Conservation (phyloP, 2,797 vertebrate species). For the Poeciliopsis presidionis region DNA sequence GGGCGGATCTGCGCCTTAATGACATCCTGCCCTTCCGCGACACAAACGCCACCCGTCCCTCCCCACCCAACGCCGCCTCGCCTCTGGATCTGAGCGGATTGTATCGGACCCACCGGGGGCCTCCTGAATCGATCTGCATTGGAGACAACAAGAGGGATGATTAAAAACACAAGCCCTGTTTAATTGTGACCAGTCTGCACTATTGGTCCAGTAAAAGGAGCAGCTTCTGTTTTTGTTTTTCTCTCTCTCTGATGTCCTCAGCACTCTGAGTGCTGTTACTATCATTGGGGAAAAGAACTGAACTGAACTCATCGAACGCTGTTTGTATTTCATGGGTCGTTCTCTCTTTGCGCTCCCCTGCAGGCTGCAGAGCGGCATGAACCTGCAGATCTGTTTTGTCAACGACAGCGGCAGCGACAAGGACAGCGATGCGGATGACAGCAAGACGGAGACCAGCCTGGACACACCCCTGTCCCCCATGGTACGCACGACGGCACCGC, state of each 20-base stretch:
- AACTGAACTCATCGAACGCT: constrained; percentile 5
- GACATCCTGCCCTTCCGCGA: constrained; percentile 30
- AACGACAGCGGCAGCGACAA: constrained; percentile 98
- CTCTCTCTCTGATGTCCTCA: constrained; percentile 1
- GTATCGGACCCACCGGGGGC: constrained; percentile 45
- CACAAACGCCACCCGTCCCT: constrained; percentile 26
- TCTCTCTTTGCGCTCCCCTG: constrained; percentile 10
- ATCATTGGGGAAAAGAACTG: not conserved
- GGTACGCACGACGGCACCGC: constrained; percentile 52
- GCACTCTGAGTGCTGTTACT: not conserved
- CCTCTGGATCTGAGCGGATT: constrained; percentile 38
- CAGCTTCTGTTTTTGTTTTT: not conserved
- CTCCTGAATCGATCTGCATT: constrained; percentile 55
- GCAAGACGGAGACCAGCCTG: constrained; percentile 97
- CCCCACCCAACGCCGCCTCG: constrained; percentile 27
- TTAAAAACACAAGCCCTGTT: constrained; percentile 56
- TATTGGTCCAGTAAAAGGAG: constrained; percentile 18
- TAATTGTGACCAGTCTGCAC: constrained; percentile 25
- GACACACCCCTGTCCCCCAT: constrained; percentile 92
- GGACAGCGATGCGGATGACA: constrained; percentile 97
- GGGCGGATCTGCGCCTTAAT: constrained; percentile 37
- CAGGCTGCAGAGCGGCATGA: constrained; percentile 98
- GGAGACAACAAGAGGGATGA: constrained; percentile 49
- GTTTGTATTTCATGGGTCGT: constrained; percentile 6
- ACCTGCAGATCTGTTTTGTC: constrained; percentile 98